Evolutionary conservation across 92 coral and sea anemone species (phyloP).

Genomic region (Blastomussa wellsi): DNA sequence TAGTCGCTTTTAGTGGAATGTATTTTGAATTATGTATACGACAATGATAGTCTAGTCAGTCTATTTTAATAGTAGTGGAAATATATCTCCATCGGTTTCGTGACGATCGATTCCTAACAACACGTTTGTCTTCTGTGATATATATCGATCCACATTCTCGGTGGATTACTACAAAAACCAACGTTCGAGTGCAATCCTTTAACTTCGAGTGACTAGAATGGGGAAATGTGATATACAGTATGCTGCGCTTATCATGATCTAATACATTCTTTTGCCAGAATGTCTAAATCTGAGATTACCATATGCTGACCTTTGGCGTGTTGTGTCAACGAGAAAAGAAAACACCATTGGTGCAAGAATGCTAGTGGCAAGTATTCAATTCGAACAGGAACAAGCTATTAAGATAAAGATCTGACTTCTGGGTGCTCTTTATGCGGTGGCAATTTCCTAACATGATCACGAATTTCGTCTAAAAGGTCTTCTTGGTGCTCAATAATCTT

Average conservation of each 20-base stretch:
- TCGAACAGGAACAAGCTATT: constrained; percentile 16
- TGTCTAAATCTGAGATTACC: constrained; percentile 10
- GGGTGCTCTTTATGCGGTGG: not conserved
- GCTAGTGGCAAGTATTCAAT: not conserved
- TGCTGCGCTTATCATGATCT: not conserved
- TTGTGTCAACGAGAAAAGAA: constrained; percentile 15
- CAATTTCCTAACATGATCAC: not conserved
- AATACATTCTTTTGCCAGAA: constrained; percentile 14
- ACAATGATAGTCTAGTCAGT: no score
- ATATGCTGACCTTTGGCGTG: constrained; percentile 30
- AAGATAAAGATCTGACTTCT: constrained; percentile 18
- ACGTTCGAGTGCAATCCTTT: not conserved
- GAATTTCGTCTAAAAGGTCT: not conserved
- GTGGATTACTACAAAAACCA: not conserved
- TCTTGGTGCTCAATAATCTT: not conserved
- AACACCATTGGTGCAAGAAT: constrained; percentile 2
- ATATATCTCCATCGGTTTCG: not conserved
- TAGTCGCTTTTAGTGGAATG: not conserved
- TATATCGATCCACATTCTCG: not conserved
- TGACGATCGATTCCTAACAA: not conserved
- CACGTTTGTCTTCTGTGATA: not conserved
- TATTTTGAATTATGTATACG: no score
- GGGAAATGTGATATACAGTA: not conserved
- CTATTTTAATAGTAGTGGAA: no score
- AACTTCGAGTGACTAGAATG: not conserved